Evolutionary conservation across 2,888 invertebrate genomes (phyloP), one percentile per base, ranked within the genome.

Genomic region (Meliscaeva auricollis): DNA sequence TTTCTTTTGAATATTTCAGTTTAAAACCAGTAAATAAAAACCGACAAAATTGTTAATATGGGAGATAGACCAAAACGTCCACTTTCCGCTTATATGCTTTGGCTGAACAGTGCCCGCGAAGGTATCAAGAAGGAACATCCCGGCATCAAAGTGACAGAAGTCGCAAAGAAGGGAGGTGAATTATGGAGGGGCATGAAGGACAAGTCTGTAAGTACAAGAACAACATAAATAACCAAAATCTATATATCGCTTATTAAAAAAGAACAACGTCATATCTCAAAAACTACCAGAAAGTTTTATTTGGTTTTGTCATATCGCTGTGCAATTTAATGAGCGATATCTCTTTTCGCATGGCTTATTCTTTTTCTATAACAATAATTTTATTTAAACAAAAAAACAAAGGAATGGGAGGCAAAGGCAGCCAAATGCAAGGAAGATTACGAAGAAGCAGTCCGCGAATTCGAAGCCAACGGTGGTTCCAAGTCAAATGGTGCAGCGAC

Each of bases 351-450:
- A n/a, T n/a, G n/a, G n/a, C 38, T 38, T n/a, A n/a, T 13, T 38
- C 38, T 13, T 13, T 38, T 38, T 9, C 13, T 9, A 11, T 13
- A 11, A 38, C 38, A 38, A 38, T 38, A 3, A 8, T 38, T 38
- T 38, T 9, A 38, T 38, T 38, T 38, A 38, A 35, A 35, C 1
- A 35, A 35, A 35, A 35, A 11, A 9, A 38, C 50, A 7, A 22
- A 96, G 96, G 96, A 97, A 92, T 99, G 97, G 97, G 98, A 99
- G 89, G 95, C 95, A 84, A 97, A 97, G 91, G 97, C 97, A 2
- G 96, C 95, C 4, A 95, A 96, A 91, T 96, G 96, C 9, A 99
- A 98, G 93, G 96, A 97, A 90, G 96, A 97, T 85, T 99, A 99
- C 91, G 95, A 95, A 81, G 95, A 95, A 90, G 97, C 96, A 66